Base-by-base conservation (phyloP, 2,797 vertebrate species). In the Gephyroberyx darwinii region DNA sequence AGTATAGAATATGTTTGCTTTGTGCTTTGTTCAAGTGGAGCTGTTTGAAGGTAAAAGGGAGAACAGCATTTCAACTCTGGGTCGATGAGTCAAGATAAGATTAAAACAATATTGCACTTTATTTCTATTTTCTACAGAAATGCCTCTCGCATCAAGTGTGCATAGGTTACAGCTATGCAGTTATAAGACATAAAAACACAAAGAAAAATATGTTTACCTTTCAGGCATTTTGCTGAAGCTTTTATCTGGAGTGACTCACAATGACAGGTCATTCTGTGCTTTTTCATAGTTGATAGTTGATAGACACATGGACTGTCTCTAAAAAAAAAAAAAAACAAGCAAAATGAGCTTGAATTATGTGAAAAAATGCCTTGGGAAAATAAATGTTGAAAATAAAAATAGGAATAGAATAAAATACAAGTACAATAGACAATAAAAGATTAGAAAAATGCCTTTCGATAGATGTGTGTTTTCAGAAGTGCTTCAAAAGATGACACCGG, bases 201-300 rank as follows among this genome's bases (percentile, higher is more conserved):
- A 35, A 65, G 12, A 16, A 22, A 57, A 10, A 2, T 17, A 8
- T 60, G 33, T 8, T 53, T 20, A 26, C 20, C 14, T 43, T n/a
- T 13, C 12, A 20, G 20, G 50, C 50, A 45, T 65, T 41, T 68
- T 64, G 17, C 45, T 7, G 7, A 67, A 30, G 31, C 13, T 59
- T 59, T 65, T 48, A 65, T 64, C 59, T 52, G 9, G 16, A 73
- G 12, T 41, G 45, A 59, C 57, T 52, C 50, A 4, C 7, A 41
- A 17, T 37, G 20, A 26, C 14, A 48, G 2, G 22, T 37, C 8
- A 43, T 16, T 30, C 22, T 14, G 1, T 52, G n/a, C 19, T 57
- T 60, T 83, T 56, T 10, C 13, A 59, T 12, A 33, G 19, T 60
- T n/a, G 17, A 9, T 52, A 31, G 30, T 51, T 71, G 63, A 82